Conservation (phyloP, 2,888 invertebrate species). For the Odontocolon sp. region DNA sequence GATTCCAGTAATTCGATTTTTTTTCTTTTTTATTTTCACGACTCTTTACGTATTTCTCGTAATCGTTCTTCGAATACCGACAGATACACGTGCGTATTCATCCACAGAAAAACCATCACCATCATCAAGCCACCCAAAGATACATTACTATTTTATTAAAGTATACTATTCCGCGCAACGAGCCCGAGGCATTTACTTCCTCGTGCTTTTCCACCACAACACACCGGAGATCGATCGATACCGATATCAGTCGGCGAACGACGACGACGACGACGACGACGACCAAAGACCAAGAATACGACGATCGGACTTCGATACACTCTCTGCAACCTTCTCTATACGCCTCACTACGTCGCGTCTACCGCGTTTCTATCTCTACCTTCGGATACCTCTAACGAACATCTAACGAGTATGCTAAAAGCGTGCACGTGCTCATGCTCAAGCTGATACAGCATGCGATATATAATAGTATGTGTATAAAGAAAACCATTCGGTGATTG, state of each 20-base stretch:
- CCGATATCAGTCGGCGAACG: conserved; percentile 58
- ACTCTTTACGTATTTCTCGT: conserved; percentile 52
- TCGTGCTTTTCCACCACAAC: conserved; percentile 57
- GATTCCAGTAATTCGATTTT: conserved; percentile 39
- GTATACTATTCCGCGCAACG: conserved; percentile 47
- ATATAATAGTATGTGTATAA: conserved; percentile 31
- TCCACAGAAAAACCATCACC: conserved; percentile 40
- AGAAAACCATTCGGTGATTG: too few species aligned
- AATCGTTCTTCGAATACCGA: conserved; percentile 54
- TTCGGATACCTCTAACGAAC: conserved; percentile 63
- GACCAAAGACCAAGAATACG: conserved; percentile 46
- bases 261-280: conserved; percentile 40
- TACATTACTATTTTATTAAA: conserved; percentile 45
- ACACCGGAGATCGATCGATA: conserved; percentile 60
- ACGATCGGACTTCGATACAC: conserved; percentile 55
- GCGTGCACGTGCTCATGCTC: conserved; percentile 67
- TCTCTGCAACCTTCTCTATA: conserved; percentile 42
- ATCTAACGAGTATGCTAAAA: conserved; percentile 66
- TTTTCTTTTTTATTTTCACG: conserved; percentile 25
- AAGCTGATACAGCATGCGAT: conserved; percentile 62
- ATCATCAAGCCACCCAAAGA: conserved; percentile 43
- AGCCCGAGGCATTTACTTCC: conserved; percentile 64
- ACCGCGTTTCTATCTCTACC: conserved; percentile 58
- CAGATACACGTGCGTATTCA: conserved; percentile 12
- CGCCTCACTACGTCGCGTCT: conserved; percentile 30